Evolutionary conservation across 2,113 vertebrate species (phyloP).

Genomic region (Hypanus sabinus): DNA sequence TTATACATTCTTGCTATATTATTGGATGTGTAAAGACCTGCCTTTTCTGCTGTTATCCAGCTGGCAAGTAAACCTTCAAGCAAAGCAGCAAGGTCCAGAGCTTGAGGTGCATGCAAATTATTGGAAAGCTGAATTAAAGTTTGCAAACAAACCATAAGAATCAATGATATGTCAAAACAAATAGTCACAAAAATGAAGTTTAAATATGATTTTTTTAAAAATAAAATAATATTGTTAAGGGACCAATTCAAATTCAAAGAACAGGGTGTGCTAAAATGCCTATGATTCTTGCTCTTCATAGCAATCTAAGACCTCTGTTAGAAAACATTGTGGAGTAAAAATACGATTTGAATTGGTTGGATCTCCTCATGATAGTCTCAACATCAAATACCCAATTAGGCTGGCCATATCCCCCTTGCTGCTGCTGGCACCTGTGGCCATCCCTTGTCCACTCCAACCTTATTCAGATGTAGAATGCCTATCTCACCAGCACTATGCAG

Average conservation of each 20-base stretch:
- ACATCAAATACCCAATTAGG: too few species aligned
- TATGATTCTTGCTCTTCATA: background rate
- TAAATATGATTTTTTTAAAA: background rate
- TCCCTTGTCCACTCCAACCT: too few species aligned
- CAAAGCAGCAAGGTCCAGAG: background rate
- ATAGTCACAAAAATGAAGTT: background rate
- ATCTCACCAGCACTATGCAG: too few species aligned
- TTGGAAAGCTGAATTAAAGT: background rate
- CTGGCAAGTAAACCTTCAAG: background rate
- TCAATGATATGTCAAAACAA: background rate
- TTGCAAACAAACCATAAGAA: background rate
- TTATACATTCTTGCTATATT: background rate
- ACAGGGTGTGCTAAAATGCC: background rate
- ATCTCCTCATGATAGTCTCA: background rate
- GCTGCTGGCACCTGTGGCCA: too few species aligned
- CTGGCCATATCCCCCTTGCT: too few species aligned
- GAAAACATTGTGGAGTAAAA: background rate
- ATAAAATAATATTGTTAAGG: background rate
- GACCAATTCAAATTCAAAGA: background rate
- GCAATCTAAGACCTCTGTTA: background rate
- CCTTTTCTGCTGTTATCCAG: background rate
- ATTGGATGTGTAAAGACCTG: background rate
- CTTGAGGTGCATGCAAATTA: background rate
- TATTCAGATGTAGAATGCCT: too few species aligned
- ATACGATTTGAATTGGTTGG: background rate